Evolutionary conservation across 53 echinoderm and acorn worm species (phyloP), one percentile per base, ranked within the genome.

Genomic region (Henricia sp.): DNA sequence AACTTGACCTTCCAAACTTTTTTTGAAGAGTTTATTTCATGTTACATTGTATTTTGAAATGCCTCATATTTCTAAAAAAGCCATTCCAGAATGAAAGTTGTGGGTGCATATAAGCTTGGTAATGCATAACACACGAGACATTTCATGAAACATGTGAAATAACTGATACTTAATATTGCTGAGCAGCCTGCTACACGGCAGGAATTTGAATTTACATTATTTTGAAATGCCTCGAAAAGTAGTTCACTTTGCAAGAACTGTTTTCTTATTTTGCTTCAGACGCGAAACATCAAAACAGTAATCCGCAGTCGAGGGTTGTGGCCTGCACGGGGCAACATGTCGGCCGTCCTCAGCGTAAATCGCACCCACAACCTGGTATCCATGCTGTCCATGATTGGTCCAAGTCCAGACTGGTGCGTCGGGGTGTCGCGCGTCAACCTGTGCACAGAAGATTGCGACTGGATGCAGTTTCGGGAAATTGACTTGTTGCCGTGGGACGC

Each of bases 241-340:
- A 36, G 5, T 67, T 35, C 4, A 38, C 40, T 67, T 38, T 39
- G 37, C 3, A 14, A 29, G 28, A 29, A 16, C 8, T 38, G 4
- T 69, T 6, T 10, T 10, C 52, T 33, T 27, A 4, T 57, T 71
- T 52, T 58, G 4, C 38, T 72, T 20, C 87, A 95, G 95, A 92
- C 87, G 21, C 85, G 90, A 38, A 92, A 90, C 33, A 88, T 99
- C 33, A 90, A 90, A 16, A 95, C 99, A 3, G 99, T 95, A 16
- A 92, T 99, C 60, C 85, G 86, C 54, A 91, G 90, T 66, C 84
- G 92, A 9, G 94, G 92, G 3, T 71, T 99, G 48, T 99, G 95
- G 91, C 99, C 99, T 4, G 99, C 99, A 0, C 72, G 88, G 0
- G 99, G 95, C 23, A 99, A 99, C 89, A 99, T 99, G 99, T 88